A percentile compares a stretch with the other conserved stretches of the same genome.
Conservation (phyloP, 2,888 invertebrate species). For the Erebia palarica region DNA sequence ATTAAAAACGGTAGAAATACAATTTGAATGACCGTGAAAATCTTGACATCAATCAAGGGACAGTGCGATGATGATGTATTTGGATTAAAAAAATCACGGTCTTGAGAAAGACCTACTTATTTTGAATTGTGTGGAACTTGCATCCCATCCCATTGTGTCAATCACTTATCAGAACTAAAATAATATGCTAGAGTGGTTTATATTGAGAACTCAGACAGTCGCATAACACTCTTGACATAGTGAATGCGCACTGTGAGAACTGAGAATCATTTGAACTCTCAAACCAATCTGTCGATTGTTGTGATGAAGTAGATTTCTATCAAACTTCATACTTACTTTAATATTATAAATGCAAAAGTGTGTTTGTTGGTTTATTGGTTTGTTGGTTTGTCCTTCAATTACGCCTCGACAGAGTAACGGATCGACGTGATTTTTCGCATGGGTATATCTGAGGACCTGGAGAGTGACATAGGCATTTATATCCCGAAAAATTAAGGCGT, state of each 20-base stretch:
- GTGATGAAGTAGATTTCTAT: background rate
- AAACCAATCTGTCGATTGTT: conserved; percentile 13
- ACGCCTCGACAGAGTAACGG: no score
- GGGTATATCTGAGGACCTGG: no score
- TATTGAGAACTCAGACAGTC: conserved; percentile 7
- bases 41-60: background rate
- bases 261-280: background rate
- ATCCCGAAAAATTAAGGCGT: no score
- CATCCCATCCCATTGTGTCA: conserved; percentile 9
- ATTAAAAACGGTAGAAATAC: background rate
- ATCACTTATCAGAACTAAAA: conserved; percentile 15
- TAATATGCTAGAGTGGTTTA: conserved; percentile 3
- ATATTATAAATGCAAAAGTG: no score
- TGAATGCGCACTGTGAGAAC: conserved; percentile 4
- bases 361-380: no score
- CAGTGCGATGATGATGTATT: background rate
- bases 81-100: conserved; percentile 4
- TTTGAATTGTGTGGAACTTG: background rate
- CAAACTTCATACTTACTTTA: no score
- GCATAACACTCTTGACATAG: conserved; percentile 14
- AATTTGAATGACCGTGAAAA: background rate
- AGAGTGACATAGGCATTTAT: no score
- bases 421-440: no score
- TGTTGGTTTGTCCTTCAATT: no score
- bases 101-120: conserved; percentile 1